Evolutionary conservation across 2,113 vertebrate genomes (phyloP), one percentile per base, ranked within the genome.

Genomic region (Onychostruthus taczanowskii): DNA sequence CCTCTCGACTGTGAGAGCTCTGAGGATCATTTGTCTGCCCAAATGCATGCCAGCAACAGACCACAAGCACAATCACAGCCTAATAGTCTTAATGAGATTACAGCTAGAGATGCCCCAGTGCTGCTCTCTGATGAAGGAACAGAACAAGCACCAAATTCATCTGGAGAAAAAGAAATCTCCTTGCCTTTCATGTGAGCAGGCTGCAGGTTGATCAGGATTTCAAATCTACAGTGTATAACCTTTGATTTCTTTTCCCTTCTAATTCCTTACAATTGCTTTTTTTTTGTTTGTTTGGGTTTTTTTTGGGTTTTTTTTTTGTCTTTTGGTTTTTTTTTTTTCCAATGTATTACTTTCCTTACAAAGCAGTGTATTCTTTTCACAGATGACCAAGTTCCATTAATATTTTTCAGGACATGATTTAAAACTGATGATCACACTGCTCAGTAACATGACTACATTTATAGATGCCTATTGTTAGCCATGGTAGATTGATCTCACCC

Each of bases 81-180:
- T 91, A 90, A 76, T 8, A 56, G 37, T 49, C 73, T 23, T 91
- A 89, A 84, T 43, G 78, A 96, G 87, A 91, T 96, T 93, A 92
- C 52, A 91, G 62, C 55, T 28, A 55, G 80, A 89, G 52, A 93
- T 83, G 76, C 52, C 49, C 49, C 64, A 49, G 64, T 59, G 55
- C 49, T 70, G 63, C 50, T 0, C 3, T 58, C 75, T 86, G 52
- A 70, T 47, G 50, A 39, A 94, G 31, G 90, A 75, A 83, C 22
- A 41, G 55, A 91, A 86, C 59, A 58, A 83, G 47, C 67, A 76
- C 66, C 80, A 91, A 90, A 84, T 90, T 95, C 83, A 79, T 39
- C 50, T 50, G 26, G 35, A 58, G 80, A 78, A 91, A 55, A n/a
- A 37, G 18, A n/a, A 35, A 50, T 31, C 43, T 75, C 62, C 39